Evolutionary conservation across 2,113 vertebrate genomes (phyloP), one percentile per base, ranked within the genome.

Genomic region (Ia io): DNA sequence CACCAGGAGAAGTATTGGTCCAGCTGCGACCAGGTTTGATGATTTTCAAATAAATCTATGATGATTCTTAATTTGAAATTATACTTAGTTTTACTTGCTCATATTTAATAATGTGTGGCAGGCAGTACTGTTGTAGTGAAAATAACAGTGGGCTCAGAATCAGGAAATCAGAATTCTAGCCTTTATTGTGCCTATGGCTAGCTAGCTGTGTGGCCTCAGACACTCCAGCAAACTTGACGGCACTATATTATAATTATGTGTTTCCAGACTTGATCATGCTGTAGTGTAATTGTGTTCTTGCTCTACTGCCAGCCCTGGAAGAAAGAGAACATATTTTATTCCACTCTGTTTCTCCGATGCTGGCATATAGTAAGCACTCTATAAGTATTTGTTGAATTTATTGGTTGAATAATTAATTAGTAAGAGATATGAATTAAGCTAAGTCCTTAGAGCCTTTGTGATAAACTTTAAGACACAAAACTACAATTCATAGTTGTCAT

Each of bases 21-120:
- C 99, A 98, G 0, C 98, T 99, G 63, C 98, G 96, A 93, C 99
- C 99, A 99, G 99, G 99, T 99, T 98, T 90, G 97, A 53, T 97
- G 47, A 4, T 96, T 93, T 95, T 97, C 95, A 96, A 77, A 91
- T 61, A 65, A 77, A 95, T 84, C 69, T 97, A 22, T 44, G 73
- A 30, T 67, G 23, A 70, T 67, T 90, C 42, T 86, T 93, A 49
- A 83, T 67, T 96, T 89, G 28, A 77, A 86, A 78, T 63, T 73
- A 17, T 4, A 90, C 49, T 89, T 44, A 65, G 49, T 56, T 59
- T 86, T 51, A 85, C 67, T 93, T 88, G 28, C 3, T 93, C 22
- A 37, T 37, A 76, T 42, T 94, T 88, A 76, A 63, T 47, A 40
- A 84, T 80, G 70, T 79, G 22, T 47, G 47, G 5, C 73, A 73